phyloP scores from a whole-genome alignment of 2,888 invertebrate species.

The Archips crataeganus region DNA sequence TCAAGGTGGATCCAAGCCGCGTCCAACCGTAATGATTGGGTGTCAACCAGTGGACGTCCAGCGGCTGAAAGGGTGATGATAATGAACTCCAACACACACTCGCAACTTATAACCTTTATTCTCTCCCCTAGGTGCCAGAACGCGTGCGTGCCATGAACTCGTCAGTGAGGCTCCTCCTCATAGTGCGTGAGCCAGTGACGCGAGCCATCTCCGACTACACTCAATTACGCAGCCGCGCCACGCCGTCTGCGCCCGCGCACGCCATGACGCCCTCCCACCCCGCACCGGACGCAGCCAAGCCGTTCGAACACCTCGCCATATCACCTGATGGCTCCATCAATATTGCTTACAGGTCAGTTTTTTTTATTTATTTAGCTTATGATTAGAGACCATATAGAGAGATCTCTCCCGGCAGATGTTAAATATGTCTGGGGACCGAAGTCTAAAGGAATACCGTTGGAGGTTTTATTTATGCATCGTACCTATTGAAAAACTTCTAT shows the following conservation, averaged over 20 bases:
- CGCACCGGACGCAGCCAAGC: constrained; percentile 79
- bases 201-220: constrained; percentile 98
- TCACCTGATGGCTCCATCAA: constrained; percentile 93
- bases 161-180: constrained; percentile 95
- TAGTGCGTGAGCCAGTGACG: constrained; percentile 98
- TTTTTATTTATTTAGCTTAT: background rate
- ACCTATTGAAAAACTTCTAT: too few relatives aligned
- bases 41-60: too few relatives aligned
- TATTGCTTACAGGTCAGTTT: constrained; percentile 88
- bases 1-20: too few relatives aligned
- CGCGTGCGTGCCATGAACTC: constrained; percentile 97
- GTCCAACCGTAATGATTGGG: too few relatives aligned
- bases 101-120: too few relatives aligned
- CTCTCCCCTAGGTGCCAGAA: constrained; percentile 91
- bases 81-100: too few relatives aligned
- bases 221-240: constrained; percentile 94
- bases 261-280: constrained; percentile 68
- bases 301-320: constrained; percentile 93
- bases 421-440: too few relatives aligned
- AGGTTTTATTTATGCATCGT: too few relatives aligned
- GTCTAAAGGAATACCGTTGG: too few relatives aligned
- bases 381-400: too few relatives aligned
- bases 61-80: too few relatives aligned
- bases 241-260: constrained; percentile 88
- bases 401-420: too few relatives aligned